These are phyloP conservation scores for Coracopsis vasa DNA, from an alignment of 2,113 vertebrate species.

Conservation along the genomic window DNA sequence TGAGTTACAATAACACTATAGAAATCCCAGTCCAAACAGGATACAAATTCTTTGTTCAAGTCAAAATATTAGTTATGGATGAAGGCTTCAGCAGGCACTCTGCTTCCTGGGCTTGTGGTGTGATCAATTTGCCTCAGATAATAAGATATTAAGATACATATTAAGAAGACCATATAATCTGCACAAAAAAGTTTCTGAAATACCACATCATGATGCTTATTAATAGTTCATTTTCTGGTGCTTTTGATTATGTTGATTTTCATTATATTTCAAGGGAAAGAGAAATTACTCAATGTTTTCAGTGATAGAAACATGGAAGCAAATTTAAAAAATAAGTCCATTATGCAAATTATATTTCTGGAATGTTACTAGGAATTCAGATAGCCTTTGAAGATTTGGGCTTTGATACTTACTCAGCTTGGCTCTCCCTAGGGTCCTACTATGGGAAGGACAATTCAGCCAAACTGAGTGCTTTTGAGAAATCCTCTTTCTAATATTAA, in stretches of 20 bases:
- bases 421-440: not conserved
- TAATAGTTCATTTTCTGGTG: not conserved
- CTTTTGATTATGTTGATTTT: not conserved
- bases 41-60: not conserved
- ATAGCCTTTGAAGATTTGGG: not conserved
- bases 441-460: not conserved
- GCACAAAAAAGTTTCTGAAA: not conserved
- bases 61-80: not conserved
- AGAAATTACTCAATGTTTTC: not conserved
- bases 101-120: not conserved
- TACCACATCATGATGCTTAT: rapidly evolving
- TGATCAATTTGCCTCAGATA: not conserved
- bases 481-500: not conserved
- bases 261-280: not conserved
- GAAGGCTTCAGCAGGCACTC: not conserved
- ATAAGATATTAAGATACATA: not conserved
- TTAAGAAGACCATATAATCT: not conserved
- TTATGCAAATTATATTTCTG: not conserved
- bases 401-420: not conserved
- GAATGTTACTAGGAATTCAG: not conserved
- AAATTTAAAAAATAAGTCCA: not conserved
- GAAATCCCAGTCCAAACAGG: not conserved
- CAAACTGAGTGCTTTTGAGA: not conserved
- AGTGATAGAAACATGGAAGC: not conserved
- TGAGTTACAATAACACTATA: not conserved